Evolutionary conservation across 2,797 vertebrate genomes (phyloP), one percentile per base, ranked within the genome.

Genomic region (Sebastes nivosus): DNA sequence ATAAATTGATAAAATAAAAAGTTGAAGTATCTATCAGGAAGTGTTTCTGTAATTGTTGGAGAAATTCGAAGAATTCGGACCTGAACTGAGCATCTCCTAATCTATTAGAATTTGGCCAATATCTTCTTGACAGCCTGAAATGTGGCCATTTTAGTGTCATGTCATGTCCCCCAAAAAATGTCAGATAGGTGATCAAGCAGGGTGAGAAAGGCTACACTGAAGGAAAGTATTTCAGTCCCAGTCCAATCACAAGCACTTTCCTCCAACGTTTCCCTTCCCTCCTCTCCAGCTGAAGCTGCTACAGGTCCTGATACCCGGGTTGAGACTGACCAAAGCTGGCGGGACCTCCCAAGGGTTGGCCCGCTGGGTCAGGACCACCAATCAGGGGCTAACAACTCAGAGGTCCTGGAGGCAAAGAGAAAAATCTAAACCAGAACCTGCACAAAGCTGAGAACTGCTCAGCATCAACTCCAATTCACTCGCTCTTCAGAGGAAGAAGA

Each of bases 301-400:
- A 13, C 20, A 24, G 66, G 70, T 81, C 63, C 60, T 20, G 50
- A 64, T 61, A 66, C 71, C 29, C 29, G 12, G 27, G 38, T 5
- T 36, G 59, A 71, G 24, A 42, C 32, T 81, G 87, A 76, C 64
- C 87, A 57, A 58, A 30, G 59, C 34, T 82, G 71, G 64, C 52
- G 6, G 66, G 79, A 79, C 69, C 83, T 77, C 81, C 81, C 60
- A 50, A 10, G 24, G 46, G 34, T 67, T 61, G 36, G 29, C 16
- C 27, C 6, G 9, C 42, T n/a, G 52, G 82, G 77, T 86, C 81
- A 76, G 67, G 79, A 89, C 74, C 82, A 87, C 82, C 72, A 54
- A 46, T 75, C 71, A 22, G 66, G 61, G 50, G 69, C 67, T 82
- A 86, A 84, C 42, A 75, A 65, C 79, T 78, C 72, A 18, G 54